These are phyloP conservation scores for Syngnathoides biaculeatus DNA, from an alignment of 2,113 vertebrate species.

Conservation along the genomic window DNA sequence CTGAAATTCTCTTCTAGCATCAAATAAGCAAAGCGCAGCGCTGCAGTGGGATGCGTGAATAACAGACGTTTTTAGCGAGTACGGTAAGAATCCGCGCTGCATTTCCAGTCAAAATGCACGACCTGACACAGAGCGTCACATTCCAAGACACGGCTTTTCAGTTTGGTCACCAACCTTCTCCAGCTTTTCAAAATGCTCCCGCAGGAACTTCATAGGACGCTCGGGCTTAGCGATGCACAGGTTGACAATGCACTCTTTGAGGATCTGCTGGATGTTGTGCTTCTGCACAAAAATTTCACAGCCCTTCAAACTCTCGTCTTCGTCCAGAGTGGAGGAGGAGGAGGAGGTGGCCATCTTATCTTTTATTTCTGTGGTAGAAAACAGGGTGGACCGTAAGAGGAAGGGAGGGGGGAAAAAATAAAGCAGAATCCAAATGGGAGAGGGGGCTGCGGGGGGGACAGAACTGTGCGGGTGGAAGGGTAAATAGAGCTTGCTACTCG, in stretches of 20 bases:
- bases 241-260: slow-evolving; percentile 95
- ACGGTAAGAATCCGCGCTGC: not conserved
- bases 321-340: slow-evolving; percentile 79
- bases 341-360: slow-evolving; percentile 86
- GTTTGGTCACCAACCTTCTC: slow-evolving; percentile 85
- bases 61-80: not conserved
- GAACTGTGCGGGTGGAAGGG: not conserved
- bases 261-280: slow-evolving; percentile 91
- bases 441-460: slow-evolving; percentile 1
- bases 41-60: not conserved
- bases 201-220: slow-evolving; percentile 91
- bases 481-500: slow-evolving; percentile 9
- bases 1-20: not conserved
- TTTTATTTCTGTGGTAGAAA: slow-evolving; percentile 64
- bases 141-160: not conserved
- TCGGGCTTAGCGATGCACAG: slow-evolving; percentile 93
- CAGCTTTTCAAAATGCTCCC: slow-evolving; percentile 94
- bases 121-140: not conserved
- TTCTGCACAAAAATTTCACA: slow-evolving; percentile 95
- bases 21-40: not conserved
- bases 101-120: not conserved
- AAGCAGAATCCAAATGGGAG: slow-evolving; percentile 14
- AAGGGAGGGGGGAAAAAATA: slow-evolving; percentile 29
- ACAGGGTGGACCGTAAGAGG: slow-evolving; percentile 55
- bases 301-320: slow-evolving; percentile 90